A percentile compares a stretch with the other conserved stretches of the same genome.
These are phyloP conservation scores for Stichopus chloronotus DNA, from an alignment of 35 echinoderm and acorn worm species.

Conservation along the genomic window DNA sequence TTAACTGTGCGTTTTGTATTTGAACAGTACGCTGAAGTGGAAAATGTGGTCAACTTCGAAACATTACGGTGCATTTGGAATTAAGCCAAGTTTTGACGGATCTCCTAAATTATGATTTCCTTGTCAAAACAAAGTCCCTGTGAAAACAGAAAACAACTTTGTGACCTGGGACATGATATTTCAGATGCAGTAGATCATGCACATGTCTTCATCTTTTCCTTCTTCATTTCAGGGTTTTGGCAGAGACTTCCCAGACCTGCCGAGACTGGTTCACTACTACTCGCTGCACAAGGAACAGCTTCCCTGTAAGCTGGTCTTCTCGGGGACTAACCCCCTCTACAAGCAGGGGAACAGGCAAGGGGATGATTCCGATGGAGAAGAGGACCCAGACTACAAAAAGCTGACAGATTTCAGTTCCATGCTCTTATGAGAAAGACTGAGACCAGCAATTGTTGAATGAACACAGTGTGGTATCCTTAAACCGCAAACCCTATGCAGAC, in stretches of 20 bases:
- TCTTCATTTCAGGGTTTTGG: constrained; percentile 83
- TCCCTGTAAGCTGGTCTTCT: constrained; percentile 85
- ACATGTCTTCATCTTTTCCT: not conserved
- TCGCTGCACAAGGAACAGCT: constrained; percentile 88
- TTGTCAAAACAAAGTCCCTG: no score
- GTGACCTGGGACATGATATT: no score
- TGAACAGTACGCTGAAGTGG: no score
- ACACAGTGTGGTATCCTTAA: no score
- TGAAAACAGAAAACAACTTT: no score
- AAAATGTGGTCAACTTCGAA: no score
- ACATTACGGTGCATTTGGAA: no score
- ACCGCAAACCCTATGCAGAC: not conserved
- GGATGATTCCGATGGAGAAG: constrained; percentile 64
- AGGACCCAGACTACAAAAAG: constrained; percentile 84
- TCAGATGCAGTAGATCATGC: no score
- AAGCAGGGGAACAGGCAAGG: constrained; percentile 62
- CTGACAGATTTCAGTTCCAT: constrained; percentile 90
- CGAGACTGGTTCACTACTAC: constrained; percentile 88
- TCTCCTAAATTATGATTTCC: no score
- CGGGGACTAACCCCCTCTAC: constrained; percentile 88
- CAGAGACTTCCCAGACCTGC: constrained; percentile 89
- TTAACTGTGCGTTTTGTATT: no score
- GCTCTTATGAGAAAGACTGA: constrained; percentile 18
- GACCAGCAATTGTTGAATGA: not conserved
- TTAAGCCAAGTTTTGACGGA: no score